These are phyloP conservation scores for Epiblema foenella DNA, from an alignment of 2,888 invertebrate genomes.

Conservation along the genomic window DNA sequence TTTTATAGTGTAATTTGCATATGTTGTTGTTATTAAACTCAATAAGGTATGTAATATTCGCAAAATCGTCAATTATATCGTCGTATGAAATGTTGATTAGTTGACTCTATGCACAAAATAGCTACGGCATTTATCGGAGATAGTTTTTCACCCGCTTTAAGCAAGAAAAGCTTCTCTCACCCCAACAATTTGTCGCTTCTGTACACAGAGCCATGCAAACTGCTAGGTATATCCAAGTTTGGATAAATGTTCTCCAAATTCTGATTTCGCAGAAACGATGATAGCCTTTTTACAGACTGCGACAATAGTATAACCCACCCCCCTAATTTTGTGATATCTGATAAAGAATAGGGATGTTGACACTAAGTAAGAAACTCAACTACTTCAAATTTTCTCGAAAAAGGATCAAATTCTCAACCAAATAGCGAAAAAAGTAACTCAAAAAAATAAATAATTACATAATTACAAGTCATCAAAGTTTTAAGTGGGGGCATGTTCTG, in stretches of 20 bases:
- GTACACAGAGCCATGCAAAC: not conserved
- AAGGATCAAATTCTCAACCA: too few species aligned
- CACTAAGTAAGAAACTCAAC: too few species aligned
- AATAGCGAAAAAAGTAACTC: too few species aligned
- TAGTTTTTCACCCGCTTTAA: not conserved
- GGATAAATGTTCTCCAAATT: slow-evolving; percentile 47
- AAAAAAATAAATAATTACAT: too few species aligned
- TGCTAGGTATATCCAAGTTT: slow-evolving; percentile 27
- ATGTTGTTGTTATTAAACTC: too few species aligned
- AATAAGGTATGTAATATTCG: not conserved
- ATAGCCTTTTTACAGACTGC: slow-evolving; percentile 43
- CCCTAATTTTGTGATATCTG: too few species aligned
- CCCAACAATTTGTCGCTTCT: not conserved
- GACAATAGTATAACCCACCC: too few species aligned
- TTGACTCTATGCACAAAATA: not conserved
- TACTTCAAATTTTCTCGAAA: too few species aligned
- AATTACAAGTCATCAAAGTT: too few species aligned
- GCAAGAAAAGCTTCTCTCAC: not conserved
- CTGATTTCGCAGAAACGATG: slow-evolving; percentile 45
- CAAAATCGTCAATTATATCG: not conserved
- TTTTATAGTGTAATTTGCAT: too few species aligned
- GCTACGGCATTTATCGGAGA: not conserved
- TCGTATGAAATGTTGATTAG: not conserved
- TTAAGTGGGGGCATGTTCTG: too few species aligned
- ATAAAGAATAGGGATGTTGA: too few species aligned